phyloP scores from a whole-genome alignment of 2,113 vertebrate genomes.

The Gymnarchus niloticus region DNA sequence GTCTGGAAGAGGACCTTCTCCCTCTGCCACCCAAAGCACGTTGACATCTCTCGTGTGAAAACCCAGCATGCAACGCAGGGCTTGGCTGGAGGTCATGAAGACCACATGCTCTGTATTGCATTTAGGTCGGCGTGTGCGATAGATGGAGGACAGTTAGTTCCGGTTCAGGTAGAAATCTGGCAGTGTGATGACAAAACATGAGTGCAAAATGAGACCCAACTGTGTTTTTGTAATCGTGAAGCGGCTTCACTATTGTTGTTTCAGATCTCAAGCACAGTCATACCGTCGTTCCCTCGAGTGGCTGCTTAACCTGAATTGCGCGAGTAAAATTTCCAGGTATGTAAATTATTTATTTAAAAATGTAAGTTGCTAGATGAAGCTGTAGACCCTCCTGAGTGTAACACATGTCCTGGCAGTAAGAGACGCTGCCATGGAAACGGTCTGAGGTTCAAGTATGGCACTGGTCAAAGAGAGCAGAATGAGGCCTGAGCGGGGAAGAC shows the following conservation, averaged over 20 bases:
- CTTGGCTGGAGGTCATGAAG: neutral
- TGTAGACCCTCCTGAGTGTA: neutral
- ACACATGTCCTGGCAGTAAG: neutral
- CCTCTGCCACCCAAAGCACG: neutral
- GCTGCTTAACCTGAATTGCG: neutral
- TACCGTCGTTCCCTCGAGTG: neutral
- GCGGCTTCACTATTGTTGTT: too few relatives aligned
- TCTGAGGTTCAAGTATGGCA: neutral
- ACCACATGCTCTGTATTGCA: neutral
- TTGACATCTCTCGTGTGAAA: neutral
- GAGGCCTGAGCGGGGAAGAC: too few relatives aligned
- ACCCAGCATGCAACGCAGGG: neutral
- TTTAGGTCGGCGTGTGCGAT: neutral
- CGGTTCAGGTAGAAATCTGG: too few relatives aligned
- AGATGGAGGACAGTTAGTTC: too few relatives aligned
- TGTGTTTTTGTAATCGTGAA: too few relatives aligned
- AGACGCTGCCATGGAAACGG: neutral
- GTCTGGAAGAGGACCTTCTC: neutral
- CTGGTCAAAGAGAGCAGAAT: neutral
- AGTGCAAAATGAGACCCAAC: too few relatives aligned
- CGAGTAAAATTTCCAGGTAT: neutral
- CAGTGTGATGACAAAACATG: too few relatives aligned
- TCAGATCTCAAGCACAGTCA: neutral
- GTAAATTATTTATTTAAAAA: neutral
- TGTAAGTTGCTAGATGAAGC: neutral